A percentile compares a stretch with the other conserved stretches of the same genome.
These are phyloP conservation scores for Andrena chrysosceles DNA, from an alignment of 2,888 invertebrate genomes.

Conservation along the genomic window DNA sequence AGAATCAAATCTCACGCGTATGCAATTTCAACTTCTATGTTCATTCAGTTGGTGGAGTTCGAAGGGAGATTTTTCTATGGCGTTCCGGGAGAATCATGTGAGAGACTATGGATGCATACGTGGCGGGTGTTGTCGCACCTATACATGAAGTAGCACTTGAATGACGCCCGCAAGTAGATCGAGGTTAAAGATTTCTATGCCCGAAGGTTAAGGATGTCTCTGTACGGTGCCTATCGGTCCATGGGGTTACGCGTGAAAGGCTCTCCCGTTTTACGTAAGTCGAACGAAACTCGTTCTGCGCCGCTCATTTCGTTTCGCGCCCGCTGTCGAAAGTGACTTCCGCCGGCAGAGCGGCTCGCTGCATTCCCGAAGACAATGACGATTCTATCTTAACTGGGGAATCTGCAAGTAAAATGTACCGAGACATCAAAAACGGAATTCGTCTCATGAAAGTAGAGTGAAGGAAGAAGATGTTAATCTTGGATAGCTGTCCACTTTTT, in stretches of 20 bases:
- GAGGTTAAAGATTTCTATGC: slow-evolving; percentile 83
- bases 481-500: neutral
- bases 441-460: neutral
- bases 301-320: slow-evolving; percentile 2
- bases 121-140: slow-evolving; percentile 28
- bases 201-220: slow-evolving; percentile 80
- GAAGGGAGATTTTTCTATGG: too few relatives aligned
- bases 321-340: slow-evolving; percentile 49
- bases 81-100: too few relatives aligned
- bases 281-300: slow-evolving; percentile 41
- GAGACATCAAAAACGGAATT: neutral
- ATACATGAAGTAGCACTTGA: slow-evolving; percentile 64
- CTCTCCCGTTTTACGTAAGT: slow-evolving; percentile 55
- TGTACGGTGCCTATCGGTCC: slow-evolving; percentile 31
- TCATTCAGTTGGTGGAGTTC: too few relatives aligned
- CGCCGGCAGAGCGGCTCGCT: neutral
- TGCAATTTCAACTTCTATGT: too few relatives aligned
- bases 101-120: neutral
- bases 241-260: slow-evolving; percentile 47
- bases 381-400: neutral
- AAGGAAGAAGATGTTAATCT: neutral
- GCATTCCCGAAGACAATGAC: slow-evolving; percentile 4
- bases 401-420: neutral
- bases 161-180: slow-evolving; percentile 79
- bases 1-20: too few relatives aligned